Percentiles rank a stretch among this genome's conserved stretches.
These are phyloP conservation scores for Rhyacophila evoluta DNA, from an alignment of 2,888 invertebrate genomes.

Conservation along the genomic window DNA sequence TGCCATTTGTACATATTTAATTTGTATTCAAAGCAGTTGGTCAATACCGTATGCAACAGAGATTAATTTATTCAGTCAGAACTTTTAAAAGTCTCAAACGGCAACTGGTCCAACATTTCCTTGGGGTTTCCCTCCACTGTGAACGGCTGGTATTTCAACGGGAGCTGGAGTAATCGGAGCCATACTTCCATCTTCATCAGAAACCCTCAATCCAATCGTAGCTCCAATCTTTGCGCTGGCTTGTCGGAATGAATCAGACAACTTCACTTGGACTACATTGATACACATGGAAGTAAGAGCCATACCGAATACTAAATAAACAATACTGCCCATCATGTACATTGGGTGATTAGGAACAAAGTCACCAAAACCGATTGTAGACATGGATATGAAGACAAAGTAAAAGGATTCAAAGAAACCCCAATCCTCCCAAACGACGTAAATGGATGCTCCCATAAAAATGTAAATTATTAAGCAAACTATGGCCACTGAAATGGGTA, in stretches of 20 bases:
- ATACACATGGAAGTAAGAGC: slow-evolving; percentile 98
- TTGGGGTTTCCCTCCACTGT: slow-evolving; percentile 59
- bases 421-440: slow-evolving; percentile 85
- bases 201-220: slow-evolving; percentile 82
- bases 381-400: slow-evolving; percentile 97
- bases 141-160: slow-evolving; percentile 64
- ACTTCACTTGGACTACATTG: slow-evolving; percentile 90
- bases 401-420: slow-evolving; percentile 94
- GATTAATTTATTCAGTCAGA: not conserved
- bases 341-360: slow-evolving; percentile 89
- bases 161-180: slow-evolving; percentile 65
- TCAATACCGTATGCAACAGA: not conserved
- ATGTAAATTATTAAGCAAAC: slow-evolving; percentile 87
- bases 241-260: slow-evolving; percentile 84
- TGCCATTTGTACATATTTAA: not conserved
- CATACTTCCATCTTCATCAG: slow-evolving; percentile 75
- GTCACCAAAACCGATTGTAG: slow-evolving; percentile 97
- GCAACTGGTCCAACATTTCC: not conserved
- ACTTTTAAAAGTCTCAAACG: not conserved
- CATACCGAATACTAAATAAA: slow-evolving; percentile 94
- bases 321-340: slow-evolving; percentile 91
- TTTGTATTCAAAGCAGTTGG: not conserved
- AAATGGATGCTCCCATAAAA: slow-evolving; percentile 85
- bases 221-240: slow-evolving; percentile 89
- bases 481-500: slow-evolving; percentile 92